Evolutionary conservation across 2,888 invertebrate genomes (phyloP), one percentile per base, ranked within the genome.

Genomic region (Thera britannica): DNA sequence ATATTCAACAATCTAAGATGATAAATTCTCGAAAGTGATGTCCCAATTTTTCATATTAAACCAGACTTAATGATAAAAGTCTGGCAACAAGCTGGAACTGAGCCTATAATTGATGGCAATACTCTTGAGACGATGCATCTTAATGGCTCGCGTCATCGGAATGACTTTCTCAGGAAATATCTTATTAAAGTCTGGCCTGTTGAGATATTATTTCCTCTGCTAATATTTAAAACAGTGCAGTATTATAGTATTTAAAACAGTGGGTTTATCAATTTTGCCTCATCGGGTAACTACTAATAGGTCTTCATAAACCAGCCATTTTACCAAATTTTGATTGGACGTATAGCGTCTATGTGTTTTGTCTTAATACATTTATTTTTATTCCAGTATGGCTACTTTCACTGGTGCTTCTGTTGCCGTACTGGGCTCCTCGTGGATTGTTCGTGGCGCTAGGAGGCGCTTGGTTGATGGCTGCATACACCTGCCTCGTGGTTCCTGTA

Each of bases 361-460:
- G 34, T 23, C 7, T 44, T 44, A 44, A 38, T n/a, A 2, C 12
- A n/a, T 48, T 36, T 54, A 9, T 3, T 52, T 63, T 1, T 35
- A 71, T 94, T 95, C 56, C 93, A 96, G 96, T 96, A 66, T 96
- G 96, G 91, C 90, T 96, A 52, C 85, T 96, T 54, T 96, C 96
- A 0, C 88, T 96, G 72, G 93, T 96, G n/a, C 93, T 96, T 44
- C 85, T 96, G 67, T 87, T 96, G 64, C 96, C 96, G 0, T 94
- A 91, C 80, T 95, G 96, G 88, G 94, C 94, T 2, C 95, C 95
- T 2, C 90, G 94, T 38, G 95, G 96, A 1, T 82, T 96, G 55
- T 85, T 96, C 70, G 94, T 96, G 57, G 96, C 96, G 72, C 82
- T 94, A 2, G 95, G 95, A 58, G 91, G 95, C 4, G 95, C 95